Conservation (phyloP, 2,888 invertebrate species). For the Phalera bucephala region DNA sequence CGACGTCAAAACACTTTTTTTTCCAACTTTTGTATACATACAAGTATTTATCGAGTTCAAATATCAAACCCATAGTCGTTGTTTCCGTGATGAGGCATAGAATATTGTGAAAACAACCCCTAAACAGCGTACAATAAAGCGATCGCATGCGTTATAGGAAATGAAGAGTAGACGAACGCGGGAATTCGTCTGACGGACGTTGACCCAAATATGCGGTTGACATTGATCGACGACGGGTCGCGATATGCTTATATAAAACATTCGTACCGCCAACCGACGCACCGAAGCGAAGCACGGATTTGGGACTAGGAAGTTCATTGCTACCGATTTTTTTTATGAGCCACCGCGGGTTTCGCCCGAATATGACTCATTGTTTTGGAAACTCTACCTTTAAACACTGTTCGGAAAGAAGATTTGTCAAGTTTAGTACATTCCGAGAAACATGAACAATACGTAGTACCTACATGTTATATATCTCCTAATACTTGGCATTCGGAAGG, state of each 20-base stretch:
- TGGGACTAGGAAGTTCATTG: constrained; percentile 70
- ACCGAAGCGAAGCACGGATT: constrained; percentile 38
- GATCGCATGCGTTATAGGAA: constrained; percentile 58
- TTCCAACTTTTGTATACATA: too few relatives aligned
- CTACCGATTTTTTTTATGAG: constrained; percentile 60
- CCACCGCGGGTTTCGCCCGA: constrained; percentile 52
- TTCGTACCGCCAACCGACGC: constrained; percentile 38
- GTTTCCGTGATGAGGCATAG: background rate
- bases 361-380: constrained; percentile 51
- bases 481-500: constrained; percentile 43
- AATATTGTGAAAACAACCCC: constrained; percentile 8
- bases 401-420: background rate
- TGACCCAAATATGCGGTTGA: constrained; percentile 81
- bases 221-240: constrained; percentile 79
- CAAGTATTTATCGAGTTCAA: background rate
- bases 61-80: too few relatives aligned
- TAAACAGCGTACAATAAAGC: constrained; percentile 37
- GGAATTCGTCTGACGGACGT: constrained; percentile 75
- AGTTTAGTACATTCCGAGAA: constrained; percentile 6
- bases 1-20: background rate
- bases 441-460: constrained; percentile 32
- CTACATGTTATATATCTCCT: constrained; percentile 48
- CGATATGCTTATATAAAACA: constrained; percentile 69
- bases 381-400: background rate
- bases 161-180: constrained; percentile 64